Evolutionary conservation across 2,888 invertebrate species (phyloP).

Genomic region (Euspilapteryx auroguttella): DNA sequence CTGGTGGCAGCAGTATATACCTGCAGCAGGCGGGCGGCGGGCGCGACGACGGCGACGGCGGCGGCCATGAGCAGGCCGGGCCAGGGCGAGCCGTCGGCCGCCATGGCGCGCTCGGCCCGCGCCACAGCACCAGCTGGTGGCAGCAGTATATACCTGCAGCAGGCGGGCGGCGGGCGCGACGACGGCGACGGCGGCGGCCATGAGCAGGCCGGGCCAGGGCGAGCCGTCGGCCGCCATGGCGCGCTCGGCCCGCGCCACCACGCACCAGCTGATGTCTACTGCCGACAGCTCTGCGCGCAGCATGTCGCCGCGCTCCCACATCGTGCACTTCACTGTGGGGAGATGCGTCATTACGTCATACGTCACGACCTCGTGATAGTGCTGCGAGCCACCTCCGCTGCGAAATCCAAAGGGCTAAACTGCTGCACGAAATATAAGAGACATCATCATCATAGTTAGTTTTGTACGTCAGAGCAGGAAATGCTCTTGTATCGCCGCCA

Average conservation of each 20-base stretch:
- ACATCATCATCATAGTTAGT: too few species aligned
- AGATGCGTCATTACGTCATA: constrained; percentile 2
- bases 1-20: too few species aligned
- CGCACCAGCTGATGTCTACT: constrained; percentile 91
- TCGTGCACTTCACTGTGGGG: constrained; percentile 86
- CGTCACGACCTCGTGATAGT: too few species aligned
- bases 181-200: constrained; percentile 38
- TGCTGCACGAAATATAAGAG: too few species aligned
- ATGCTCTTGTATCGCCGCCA: too few species aligned
- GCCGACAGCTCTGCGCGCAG: constrained; percentile 93
- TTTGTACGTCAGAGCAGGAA: too few species aligned
- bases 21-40: neutral
- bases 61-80: too few species aligned
- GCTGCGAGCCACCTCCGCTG: too few species aligned
- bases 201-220: constrained; percentile 31
- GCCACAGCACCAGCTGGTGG: neutral
- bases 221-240: constrained; percentile 39
- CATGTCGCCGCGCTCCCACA: constrained; percentile 90
- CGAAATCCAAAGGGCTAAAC: too few species aligned
- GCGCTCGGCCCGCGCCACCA: constrained; percentile 86
- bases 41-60: neutral
- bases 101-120: neutral
- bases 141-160: constrained; percentile 24
- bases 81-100: too few species aligned
- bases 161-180: constrained; percentile 29